Evolutionary conservation across 2,113 vertebrate species (phyloP).

Genomic region (Astatotilapia flaviijosephi): DNA sequence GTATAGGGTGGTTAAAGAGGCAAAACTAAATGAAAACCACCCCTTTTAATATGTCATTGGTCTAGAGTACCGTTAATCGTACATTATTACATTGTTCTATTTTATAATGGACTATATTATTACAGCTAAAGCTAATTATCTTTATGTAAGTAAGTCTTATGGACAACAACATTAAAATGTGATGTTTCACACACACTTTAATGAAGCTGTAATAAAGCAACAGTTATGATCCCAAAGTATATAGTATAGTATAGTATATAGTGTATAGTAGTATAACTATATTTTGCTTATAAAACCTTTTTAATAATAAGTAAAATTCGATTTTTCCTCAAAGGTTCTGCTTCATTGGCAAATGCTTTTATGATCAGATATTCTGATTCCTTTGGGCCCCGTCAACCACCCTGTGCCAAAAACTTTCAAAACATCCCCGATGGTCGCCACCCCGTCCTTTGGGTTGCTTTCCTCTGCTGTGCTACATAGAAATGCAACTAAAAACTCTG

Average conservation of each 20-base stretch:
- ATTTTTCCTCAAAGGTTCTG: background rate
- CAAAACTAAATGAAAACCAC: background rate
- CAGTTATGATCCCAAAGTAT: background rate
- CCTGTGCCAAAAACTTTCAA: background rate
- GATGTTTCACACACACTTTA: background rate
- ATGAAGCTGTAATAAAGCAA: background rate
- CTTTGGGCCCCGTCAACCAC: background rate
- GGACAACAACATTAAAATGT: background rate
- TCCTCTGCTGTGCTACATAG: background rate
- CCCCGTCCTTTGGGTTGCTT: background rate
- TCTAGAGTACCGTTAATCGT: background rate
- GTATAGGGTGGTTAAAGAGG: background rate
- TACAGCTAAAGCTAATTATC: background rate
- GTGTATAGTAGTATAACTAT: background rate
- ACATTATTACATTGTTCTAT: background rate
- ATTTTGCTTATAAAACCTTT: background rate
- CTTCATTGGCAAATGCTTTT: background rate
- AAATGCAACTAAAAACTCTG: background rate
- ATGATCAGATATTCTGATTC: background rate
- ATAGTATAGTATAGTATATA: background rate
- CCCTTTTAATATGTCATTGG: background rate
- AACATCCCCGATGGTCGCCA: background rate
- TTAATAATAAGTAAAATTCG: background rate
- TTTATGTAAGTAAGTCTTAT: background rate
- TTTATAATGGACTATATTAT: background rate